Evolutionary conservation across 1,140 invertebrate species (phyloP).

Genomic region (Trissolcus basalis): DNA sequence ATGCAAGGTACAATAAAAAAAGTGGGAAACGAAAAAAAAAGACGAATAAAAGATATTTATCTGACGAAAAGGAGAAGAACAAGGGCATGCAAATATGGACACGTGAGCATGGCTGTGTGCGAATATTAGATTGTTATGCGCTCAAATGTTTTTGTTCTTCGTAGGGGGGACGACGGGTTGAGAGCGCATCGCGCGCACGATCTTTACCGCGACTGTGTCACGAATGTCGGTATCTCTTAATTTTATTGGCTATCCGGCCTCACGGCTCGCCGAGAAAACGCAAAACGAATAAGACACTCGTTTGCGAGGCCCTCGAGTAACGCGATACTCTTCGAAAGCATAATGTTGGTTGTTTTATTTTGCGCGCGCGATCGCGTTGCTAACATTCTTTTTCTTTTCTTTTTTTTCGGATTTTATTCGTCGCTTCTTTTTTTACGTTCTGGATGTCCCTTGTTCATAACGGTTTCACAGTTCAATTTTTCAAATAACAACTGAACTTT

Average conservation of each 20-base stretch:
- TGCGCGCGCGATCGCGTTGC: slow-evolving; percentile 24
- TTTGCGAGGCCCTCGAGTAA: slow-evolving; percentile 64
- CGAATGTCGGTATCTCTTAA: slow-evolving; percentile 66
- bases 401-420: slow-evolving; percentile 8
- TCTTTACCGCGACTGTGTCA: slow-evolving; percentile 62
- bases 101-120: slow-evolving; percentile 1
- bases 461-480: too few relatives aligned
- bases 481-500: too few relatives aligned
- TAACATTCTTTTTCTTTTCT: slow-evolving; percentile 5
- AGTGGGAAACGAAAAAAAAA: slow-evolving; percentile 7
- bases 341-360: slow-evolving; percentile 60
- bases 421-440: slow-evolving; percentile 29
- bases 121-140: slow-evolving; percentile 53
- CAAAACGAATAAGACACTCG: slow-evolving; percentile 50
- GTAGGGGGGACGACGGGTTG: slow-evolving; percentile 30
- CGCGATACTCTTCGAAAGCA: slow-evolving; percentile 65
- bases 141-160: slow-evolving; percentile 56
- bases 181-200: slow-evolving; percentile 58
- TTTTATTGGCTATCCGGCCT: slow-evolving; percentile 67
- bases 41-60: slow-evolving; percentile 18
- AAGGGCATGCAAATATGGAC: slow-evolving; percentile 12
- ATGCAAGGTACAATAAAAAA: background rate
- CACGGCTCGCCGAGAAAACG: slow-evolving; percentile 57
- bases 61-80: slow-evolving; percentile 9
- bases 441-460: too few relatives aligned